Percentiles rank a stretch among this genome's conserved stretches.
phyloP scores from a whole-genome alignment of 1,140 invertebrate genomes.

The Musca domestica region DNA sequence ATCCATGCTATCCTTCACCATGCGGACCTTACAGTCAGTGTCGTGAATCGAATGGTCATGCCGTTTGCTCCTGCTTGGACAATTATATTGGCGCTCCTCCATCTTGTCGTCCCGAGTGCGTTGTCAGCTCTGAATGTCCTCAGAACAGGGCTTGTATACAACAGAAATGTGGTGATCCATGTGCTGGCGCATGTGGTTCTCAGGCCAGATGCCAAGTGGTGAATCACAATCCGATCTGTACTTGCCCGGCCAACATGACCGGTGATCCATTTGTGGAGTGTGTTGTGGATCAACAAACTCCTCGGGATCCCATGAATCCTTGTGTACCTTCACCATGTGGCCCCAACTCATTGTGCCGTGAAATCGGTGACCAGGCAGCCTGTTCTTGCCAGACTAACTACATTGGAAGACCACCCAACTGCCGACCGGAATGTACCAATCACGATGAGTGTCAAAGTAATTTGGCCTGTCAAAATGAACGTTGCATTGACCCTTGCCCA shows the following conservation, averaged over 20 bases:
- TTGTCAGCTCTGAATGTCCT: constrained; percentile 78
- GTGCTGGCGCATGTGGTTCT: constrained; percentile 76
- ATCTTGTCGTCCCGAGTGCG: constrained; percentile 77
- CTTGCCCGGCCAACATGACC: constrained; percentile 67
- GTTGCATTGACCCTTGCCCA: constrained; percentile 59
- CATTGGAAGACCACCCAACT: constrained; percentile 67
- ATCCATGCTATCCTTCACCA: constrained; percentile 74
- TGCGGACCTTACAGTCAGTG: constrained; percentile 78
- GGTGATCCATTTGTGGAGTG: constrained; percentile 77
- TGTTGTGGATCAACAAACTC: constrained; percentile 47
- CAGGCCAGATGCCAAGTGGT: constrained; percentile 80
- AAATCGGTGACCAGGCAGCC: constrained; percentile 66
- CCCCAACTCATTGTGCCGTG: constrained; percentile 72
- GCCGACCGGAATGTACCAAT: constrained; percentile 65
- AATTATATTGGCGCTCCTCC: constrained; percentile 77
- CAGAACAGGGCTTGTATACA: constrained; percentile 78
- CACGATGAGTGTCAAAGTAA: constrained; percentile 67
- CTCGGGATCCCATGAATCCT: constrained; percentile 57
- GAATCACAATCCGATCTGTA: constrained; percentile 82
- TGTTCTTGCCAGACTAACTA: constrained; percentile 71
- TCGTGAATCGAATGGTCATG: constrained; percentile 63
- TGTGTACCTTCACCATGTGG: constrained; percentile 79
- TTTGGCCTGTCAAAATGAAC: constrained; percentile 68
- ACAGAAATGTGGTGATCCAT: constrained; percentile 80
- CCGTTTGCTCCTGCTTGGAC: constrained; percentile 76